Conservation (phyloP, 2,797 vertebrate species). For the Xenopus petersii region DNA sequence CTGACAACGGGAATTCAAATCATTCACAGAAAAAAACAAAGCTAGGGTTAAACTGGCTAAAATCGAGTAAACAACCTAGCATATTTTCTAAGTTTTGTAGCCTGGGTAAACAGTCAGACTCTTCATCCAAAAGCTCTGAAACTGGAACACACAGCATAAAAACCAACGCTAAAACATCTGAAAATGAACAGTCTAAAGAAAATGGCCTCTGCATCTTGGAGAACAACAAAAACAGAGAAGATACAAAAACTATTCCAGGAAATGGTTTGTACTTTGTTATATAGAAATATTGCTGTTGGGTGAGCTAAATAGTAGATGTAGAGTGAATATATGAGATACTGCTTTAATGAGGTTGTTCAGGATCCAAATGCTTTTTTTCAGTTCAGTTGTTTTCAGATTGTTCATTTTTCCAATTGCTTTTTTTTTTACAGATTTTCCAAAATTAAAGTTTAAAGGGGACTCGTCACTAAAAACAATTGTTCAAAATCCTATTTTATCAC, state of each 20-base stretch:
- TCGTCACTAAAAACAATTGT: too few relatives aligned
- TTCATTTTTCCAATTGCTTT: too few relatives aligned
- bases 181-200: conserved; percentile 47
- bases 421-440: too few relatives aligned
- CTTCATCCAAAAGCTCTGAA: conserved; percentile 62
- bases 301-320: too few relatives aligned
- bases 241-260: conserved; percentile 43
- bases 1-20: conserved; percentile 62
- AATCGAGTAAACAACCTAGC: conserved; percentile 84
- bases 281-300: too few relatives aligned
- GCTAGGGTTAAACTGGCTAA: conserved; percentile 81
- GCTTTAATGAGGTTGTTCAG: too few relatives aligned
- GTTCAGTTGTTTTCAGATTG: too few relatives aligned
- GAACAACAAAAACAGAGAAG: conserved; percentile 56
- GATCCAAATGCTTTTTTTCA: too few relatives aligned
- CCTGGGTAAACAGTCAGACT: conserved; percentile 77
- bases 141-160: conserved; percentile 59
- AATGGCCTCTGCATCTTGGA: conserved; percentile 38
- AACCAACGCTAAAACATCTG: conserved; percentile 50
- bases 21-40: conserved; percentile 78
- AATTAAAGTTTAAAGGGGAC: too few relatives aligned
- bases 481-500: too few relatives aligned
- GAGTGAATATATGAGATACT: too few relatives aligned
- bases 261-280: conserved; percentile 20
- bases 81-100: conserved; percentile 94